Evolutionary conservation across 2,888 invertebrate genomes (phyloP), one percentile per base, ranked within the genome.

Genomic region (Pantelozetes paolii): DNA sequence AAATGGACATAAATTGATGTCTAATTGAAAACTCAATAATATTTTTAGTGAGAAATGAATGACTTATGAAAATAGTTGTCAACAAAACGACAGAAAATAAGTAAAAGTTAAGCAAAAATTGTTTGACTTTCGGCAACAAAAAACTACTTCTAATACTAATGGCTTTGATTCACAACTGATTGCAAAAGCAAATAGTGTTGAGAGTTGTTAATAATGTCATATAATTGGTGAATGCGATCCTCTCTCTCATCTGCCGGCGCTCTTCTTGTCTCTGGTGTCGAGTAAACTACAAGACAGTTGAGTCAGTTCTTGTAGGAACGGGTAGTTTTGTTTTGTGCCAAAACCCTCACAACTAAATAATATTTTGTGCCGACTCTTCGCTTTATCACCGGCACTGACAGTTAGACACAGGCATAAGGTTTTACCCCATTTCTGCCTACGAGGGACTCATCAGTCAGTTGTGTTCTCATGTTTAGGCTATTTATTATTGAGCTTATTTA

Each of bases 401-500:
- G 15, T 45, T 2, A 45, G 45, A n/a, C 45, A 45, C 45, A 20
- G 45, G 50, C 50, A 20, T 50, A 50, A 20, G 50, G 50, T 50
- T 50, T 50, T n/a, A n/a, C 50, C 5, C n/a, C 50, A 50, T n/a
- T 50, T 50, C 20, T 20, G 50, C 50, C 50, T 50, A 50, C 50
- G 50, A 50, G 50, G 50, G 50, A 50, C 50, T 50, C 50, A 50
- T 50, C 50, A 50, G 20, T 50, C 50, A 50, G 50, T 50, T 50
- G 20, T 50, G 50, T 50, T 50, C 50, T 50, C 50, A 50, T 50
- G 50, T 50, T 50, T 50, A 50, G 50, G n/a, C 50, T 20, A 50
- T 50, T 50, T 50, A 50, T 50, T 50, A 50, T 50, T 50, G 50
- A 50, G 50, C 50, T 50, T 50, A 50, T 50, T 50, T 50, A 50